These are phyloP conservation scores for Torymus aiolomorphi DNA, from an alignment of 2,888 invertebrate species.

Conservation along the genomic window DNA sequence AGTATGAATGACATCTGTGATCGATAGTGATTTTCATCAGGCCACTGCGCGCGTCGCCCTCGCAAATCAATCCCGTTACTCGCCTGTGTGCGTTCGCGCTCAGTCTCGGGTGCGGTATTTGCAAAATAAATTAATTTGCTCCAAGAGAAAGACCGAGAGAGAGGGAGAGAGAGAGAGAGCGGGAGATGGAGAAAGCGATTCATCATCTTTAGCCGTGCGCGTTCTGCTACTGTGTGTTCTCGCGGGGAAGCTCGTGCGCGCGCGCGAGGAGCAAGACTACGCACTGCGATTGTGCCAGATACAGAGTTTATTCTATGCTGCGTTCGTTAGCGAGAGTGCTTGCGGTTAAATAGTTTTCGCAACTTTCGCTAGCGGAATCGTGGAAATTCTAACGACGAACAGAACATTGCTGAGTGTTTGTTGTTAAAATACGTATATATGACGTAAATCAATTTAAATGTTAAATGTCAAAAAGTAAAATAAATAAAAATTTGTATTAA, in stretches of 20 bases:
- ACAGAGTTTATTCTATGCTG: no score
- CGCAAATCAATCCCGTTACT: conserved; percentile 11
- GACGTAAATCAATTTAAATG: no score
- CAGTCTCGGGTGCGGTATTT: neutral
- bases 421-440: no score
- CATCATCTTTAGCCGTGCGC: conserved; percentile 22
- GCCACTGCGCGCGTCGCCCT: neutral
- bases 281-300: no score
- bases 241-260: neutral
- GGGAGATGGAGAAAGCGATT: conserved; percentile 13
- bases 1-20: conserved; percentile 47
- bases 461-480: no score
- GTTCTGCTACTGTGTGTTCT: neutral
- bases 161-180: neutral
- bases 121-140: conserved; percentile 41
- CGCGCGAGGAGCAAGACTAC: neutral
- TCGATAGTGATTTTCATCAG: conserved; percentile 46
- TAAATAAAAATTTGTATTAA: no score
- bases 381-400: no score
- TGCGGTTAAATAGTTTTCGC: no score
- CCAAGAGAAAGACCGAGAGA: neutral
- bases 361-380: no score
- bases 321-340: no score
- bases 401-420: no score
- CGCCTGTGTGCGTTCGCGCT: neutral